phyloP scores from a whole-genome alignment of 2,797 vertebrate species.

The Aplochiton taeniatus region DNA sequence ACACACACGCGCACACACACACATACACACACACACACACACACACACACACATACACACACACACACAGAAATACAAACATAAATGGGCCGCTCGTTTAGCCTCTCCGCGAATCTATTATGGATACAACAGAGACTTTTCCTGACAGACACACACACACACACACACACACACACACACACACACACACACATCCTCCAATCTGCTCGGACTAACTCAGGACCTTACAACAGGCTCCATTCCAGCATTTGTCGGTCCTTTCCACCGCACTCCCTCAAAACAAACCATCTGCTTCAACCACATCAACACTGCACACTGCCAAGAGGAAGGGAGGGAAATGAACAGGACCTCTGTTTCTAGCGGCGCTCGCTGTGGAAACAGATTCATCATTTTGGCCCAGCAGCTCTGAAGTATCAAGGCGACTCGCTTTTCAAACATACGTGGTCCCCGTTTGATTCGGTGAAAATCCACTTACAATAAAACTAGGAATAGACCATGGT shows the following conservation, averaged over 20 bases:
- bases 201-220: slow-evolving; percentile 4
- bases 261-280: slow-evolving; percentile 27
- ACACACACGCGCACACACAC: neutral
- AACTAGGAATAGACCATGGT: no score
- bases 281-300: slow-evolving; percentile 39
- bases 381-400: no score
- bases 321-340: slow-evolving; percentile 47
- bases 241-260: slow-evolving; percentile 24
- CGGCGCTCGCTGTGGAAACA: no score
- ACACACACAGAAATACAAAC: slow-evolving; percentile 3
- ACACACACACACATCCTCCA: neutral
- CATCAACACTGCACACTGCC: slow-evolving; percentile 43
- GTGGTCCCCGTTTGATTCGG: no score
- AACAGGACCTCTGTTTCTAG: no score
- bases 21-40: neutral
- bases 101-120: no score
- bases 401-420: no score
- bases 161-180: slow-evolving; percentile 2
- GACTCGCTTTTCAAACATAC: no score
- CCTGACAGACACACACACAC: neutral
- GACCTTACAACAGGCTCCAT: slow-evolving; percentile 5
- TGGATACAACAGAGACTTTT: no score
- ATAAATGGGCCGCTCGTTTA: no score
- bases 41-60: neutral
- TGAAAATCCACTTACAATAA: no score